Conservation (phyloP, 2,888 invertebrate genomes). For the Rhorus exstirpatorius region DNA sequence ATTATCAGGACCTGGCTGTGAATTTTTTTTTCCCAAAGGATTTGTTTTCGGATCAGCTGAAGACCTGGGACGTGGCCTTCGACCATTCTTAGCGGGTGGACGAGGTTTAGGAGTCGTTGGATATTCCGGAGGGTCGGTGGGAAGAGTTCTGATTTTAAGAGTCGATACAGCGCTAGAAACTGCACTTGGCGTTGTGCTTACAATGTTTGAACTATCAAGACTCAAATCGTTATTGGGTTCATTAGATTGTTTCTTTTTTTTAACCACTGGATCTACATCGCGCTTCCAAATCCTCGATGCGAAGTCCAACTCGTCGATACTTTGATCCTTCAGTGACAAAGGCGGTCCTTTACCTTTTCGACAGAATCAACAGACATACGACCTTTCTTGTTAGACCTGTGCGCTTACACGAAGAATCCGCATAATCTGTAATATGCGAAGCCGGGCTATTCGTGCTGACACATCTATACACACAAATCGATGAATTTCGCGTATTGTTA, state of each 20-base stretch:
- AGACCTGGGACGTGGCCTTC: conserved; percentile 49
- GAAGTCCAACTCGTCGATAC: conserved; percentile 37
- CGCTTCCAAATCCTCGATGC: conserved; percentile 71
- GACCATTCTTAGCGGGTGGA: conserved; percentile 23
- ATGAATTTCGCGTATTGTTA: conserved; percentile 27
- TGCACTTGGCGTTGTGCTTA: conserved; percentile 60
- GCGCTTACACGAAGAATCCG: conserved; percentile 38
- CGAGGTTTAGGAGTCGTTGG: conserved; percentile 50
- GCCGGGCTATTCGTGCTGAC: conserved; percentile 31
- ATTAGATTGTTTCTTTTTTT: conserved; percentile 60
- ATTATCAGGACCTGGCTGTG: conserved; percentile 50
- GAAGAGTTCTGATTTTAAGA: conserved; percentile 64
- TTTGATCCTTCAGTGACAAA: conserved; percentile 63
- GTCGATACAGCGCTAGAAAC: conserved; percentile 54
- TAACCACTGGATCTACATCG: conserved; percentile 57
- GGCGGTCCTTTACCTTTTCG: conserved; percentile 72
- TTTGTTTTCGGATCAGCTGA: conserved; percentile 36
- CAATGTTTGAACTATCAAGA: conserved; percentile 33
- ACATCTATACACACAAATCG: conserved; percentile 35
- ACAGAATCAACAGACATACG: conserved; percentile 70
- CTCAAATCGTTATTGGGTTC: conserved; percentile 60
- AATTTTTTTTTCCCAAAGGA: conserved; percentile 26
- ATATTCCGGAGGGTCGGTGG: conserved; percentile 67
- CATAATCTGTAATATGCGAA: conserved; percentile 29
- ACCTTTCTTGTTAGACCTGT: conserved; percentile 60